Evolutionary conservation across 2,797 vertebrate genomes (phyloP).

Genomic region (Syngnathus rostellatus): DNA sequence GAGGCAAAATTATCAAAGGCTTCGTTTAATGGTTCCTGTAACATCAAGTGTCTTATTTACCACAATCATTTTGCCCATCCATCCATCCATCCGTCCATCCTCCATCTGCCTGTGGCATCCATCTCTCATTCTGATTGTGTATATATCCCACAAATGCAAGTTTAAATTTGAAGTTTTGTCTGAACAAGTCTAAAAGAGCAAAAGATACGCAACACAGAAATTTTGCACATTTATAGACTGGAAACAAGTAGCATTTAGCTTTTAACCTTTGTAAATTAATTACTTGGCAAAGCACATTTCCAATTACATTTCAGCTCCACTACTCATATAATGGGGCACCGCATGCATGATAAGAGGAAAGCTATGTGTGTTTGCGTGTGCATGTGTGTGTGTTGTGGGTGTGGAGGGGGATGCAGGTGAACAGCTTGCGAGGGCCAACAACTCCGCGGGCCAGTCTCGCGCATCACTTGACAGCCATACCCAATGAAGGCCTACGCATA

Average conservation of each 20-base stretch:
- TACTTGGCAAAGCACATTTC: neutral
- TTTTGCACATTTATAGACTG: neutral
- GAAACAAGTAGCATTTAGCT: neutral
- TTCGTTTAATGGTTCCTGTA: no score
- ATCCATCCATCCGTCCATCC: no score
- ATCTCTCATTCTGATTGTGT: no score
- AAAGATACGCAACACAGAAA: neutral
- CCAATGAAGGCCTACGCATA: slow-evolving; percentile 57
- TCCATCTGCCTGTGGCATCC: no score
- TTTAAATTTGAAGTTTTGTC: neutral
- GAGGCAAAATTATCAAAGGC: no score
- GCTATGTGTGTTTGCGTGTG: neutral
- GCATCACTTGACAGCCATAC: slow-evolving; percentile 67
- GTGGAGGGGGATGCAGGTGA: slow-evolving; percentile 58
- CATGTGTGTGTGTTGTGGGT: slow-evolving; percentile 3
- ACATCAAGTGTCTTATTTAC: no score
- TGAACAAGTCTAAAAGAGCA: neutral
- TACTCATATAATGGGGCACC: neutral
- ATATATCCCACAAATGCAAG: no score
- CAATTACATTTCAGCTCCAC: neutral
- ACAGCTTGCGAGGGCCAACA: slow-evolving; percentile 68
- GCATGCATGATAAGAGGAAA: neutral
- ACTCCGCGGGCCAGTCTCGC: slow-evolving; percentile 60
- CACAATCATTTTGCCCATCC: no score
- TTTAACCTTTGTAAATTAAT: neutral